These are phyloP conservation scores for Sebastes jordani DNA, from an alignment of 2,797 vertebrate genomes.

Conservation along the genomic window DNA sequence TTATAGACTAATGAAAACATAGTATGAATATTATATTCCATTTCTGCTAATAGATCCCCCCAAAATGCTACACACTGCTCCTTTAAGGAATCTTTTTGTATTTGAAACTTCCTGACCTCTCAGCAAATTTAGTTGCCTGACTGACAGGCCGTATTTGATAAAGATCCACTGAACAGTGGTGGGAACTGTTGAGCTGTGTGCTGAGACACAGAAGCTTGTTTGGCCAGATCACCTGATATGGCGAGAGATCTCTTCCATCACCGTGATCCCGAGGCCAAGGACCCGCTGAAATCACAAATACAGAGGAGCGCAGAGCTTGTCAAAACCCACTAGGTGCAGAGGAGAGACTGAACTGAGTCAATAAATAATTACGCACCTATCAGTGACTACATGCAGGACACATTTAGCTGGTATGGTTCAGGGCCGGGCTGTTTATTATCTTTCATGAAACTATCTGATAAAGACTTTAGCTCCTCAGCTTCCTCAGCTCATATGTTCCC, in stretches of 20 bases:
- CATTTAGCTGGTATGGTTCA: slow-evolving; percentile 54
- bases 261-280: slow-evolving; percentile 81
- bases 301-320: slow-evolving; percentile 70
- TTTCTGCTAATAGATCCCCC: too few relatives aligned
- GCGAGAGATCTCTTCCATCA: slow-evolving; percentile 80
- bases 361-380: slow-evolving; percentile 74
- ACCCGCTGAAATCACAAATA: slow-evolving; percentile 84
- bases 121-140: neutral
- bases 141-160: slow-evolving; percentile 30
- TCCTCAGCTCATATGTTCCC: slow-evolving; percentile 76
- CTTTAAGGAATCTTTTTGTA: neutral
- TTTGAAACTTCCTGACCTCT: slow-evolving; percentile 11
- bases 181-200: slow-evolving; percentile 76
- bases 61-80: too few relatives aligned
- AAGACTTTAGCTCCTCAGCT: slow-evolving; percentile 72
- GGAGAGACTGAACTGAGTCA: slow-evolving; percentile 66
- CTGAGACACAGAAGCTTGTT: slow-evolving; percentile 88
- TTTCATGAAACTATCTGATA: slow-evolving; percentile 83
- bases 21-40: too few relatives aligned
- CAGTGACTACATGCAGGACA: slow-evolving; percentile 65
- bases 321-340: slow-evolving; percentile 70
- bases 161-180: slow-evolving; percentile 70
- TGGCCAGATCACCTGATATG: slow-evolving; percentile 88
- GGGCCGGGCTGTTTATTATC: slow-evolving; percentile 82
- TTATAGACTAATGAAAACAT: too few relatives aligned